Base-by-base conservation (phyloP, 1,140 invertebrate genomes). In the Magallana gigas region DNA sequence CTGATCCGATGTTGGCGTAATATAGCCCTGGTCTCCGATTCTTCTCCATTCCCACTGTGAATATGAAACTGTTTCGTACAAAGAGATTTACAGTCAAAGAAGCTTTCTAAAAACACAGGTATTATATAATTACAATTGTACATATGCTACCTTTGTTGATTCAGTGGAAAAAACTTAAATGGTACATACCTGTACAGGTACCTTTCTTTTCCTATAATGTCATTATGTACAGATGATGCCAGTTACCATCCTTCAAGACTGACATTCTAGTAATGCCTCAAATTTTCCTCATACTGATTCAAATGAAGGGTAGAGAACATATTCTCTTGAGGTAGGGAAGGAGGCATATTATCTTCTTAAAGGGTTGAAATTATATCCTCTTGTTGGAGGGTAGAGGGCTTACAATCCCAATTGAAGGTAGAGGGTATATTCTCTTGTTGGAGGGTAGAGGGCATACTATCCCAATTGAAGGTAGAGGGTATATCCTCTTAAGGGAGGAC, bases 31-130 rank as follows among this genome's bases (percentile, higher is more conserved):
- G 96, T 6, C 96, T 96, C 88, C 97, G 97, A 94, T 23, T 99
- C 98, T 95, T 98, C 97, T 1, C 60, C 18, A 1, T 85, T 71
- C 8, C 80, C 86, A 48, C 88, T 87, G 5, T 87, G 91, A 11
- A 81, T 83, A 95, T 98, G 97, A 85, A 96, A 96, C 90, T 97
- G 0, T 97, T 97, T 93, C 97, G 23, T 23, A 23, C 97, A 94
- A 98, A 99, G 88, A 96, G 97, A 93, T 99, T 98, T 2, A 99
- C 97, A 16, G 99, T 97, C 96, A 99, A 97, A 91, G 90, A 90
- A 11, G 94, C 92, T 36, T 87, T 68, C 93, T 94, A 87, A 84
- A 84, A 83, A 2, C 16, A 76, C 18, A 36, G 11, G 11, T 11
- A 76, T 18, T n/a, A 23, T 23, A 23, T 1, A 23, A 23, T 23